phyloP scores from a whole-genome alignment of 2,888 invertebrate species.

The Tineola bisselliella region DNA sequence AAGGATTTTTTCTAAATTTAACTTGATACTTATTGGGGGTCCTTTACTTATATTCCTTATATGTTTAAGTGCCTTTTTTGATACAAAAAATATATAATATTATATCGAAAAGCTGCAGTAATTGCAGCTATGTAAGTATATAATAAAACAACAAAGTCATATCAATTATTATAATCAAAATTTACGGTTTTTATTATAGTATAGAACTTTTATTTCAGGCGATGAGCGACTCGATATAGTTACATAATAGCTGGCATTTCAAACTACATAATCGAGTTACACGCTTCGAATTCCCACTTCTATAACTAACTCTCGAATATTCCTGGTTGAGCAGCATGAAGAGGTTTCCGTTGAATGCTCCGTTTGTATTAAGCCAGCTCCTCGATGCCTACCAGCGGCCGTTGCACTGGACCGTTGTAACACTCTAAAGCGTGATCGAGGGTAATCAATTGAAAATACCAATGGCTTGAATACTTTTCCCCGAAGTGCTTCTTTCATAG shows the following conservation, averaged over 20 bases:
- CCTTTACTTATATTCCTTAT: background rate
- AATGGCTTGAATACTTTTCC: background rate
- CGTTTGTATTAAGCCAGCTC: conserved; percentile 10
- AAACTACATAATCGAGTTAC: background rate
- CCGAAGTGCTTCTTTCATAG: background rate
- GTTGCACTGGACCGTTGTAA: background rate
- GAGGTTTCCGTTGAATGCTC: conserved; percentile 6
- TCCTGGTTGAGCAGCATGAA: background rate
- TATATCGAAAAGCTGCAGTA: no score
- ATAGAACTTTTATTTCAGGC: no score
- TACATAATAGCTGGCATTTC: background rate
- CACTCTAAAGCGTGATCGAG: conserved; percentile 3
- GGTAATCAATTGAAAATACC: conserved; percentile 6
- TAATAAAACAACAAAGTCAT: no score
- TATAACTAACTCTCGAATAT: background rate
- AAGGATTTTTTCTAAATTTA: background rate
- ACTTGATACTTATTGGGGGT: background rate
- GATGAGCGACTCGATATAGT: no score
- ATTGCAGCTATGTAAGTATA: no score
- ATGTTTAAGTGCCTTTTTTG: background rate
- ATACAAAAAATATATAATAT: background rate
- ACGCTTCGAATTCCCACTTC: background rate
- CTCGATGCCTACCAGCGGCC: background rate
- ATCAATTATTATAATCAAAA: no score
- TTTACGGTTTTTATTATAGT: no score